A percentile compares a stretch with the other conserved stretches of the same genome.
Conservation (phyloP, 2,888 invertebrate genomes). For the Ametastegia equiseti region DNA sequence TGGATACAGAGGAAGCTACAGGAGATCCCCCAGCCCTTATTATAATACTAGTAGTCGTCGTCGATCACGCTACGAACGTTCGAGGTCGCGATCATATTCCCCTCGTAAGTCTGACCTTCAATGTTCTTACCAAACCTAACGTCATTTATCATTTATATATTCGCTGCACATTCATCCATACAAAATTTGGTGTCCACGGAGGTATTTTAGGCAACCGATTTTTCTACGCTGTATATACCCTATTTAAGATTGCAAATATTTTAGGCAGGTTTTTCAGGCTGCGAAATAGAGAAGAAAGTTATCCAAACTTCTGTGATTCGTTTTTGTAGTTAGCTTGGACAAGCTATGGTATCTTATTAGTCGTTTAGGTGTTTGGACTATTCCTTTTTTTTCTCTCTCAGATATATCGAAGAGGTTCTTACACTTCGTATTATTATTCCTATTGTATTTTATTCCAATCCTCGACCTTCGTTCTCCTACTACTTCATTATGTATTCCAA, state of each 20-base stretch:
- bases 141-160: conserved; percentile 23
- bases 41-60: conserved; percentile 82
- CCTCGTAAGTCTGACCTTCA: conserved; percentile 83
- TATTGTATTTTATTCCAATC: no score
- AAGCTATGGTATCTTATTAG: not conserved
- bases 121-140: conserved; percentile 26
- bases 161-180: conserved; percentile 26
- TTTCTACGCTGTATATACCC: not conserved
- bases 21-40: conserved; percentile 86
- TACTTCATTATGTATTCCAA: no score
- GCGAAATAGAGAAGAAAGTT: not conserved
- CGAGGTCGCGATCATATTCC: conserved; percentile 87
- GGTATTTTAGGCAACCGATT: conserved; percentile 65
- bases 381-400: not conserved
- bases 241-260: not conserved
- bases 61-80: conserved; percentile 84
- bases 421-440: not conserved
- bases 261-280: not conserved
- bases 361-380: not conserved
- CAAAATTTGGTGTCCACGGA: conserved; percentile 67
- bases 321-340: not conserved
- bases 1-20: conserved; percentile 78
- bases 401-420: not conserved
- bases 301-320: not conserved
- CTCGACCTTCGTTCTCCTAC: no score